These are phyloP conservation scores for Brienomyrus brachyistius DNA, from an alignment of 2,113 vertebrate genomes.

Conservation along the genomic window DNA sequence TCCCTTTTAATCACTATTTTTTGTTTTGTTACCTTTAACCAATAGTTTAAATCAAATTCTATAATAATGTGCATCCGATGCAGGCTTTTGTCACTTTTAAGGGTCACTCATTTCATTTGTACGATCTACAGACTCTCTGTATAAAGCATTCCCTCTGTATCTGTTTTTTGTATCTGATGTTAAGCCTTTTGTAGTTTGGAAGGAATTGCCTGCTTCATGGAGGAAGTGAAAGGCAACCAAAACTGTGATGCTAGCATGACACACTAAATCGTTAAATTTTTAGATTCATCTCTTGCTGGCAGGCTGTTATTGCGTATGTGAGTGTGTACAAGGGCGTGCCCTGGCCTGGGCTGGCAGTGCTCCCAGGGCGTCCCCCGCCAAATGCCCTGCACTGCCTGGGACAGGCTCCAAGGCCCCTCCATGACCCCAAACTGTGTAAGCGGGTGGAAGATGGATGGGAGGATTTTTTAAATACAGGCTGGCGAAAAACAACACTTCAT, in stretches of 20 bases:
- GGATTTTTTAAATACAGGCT: not conserved
- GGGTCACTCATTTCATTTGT: not conserved
- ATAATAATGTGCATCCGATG: not conserved
- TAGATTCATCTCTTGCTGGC: not conserved
- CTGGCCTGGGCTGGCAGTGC: not conserved
- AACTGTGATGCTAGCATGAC: not conserved
- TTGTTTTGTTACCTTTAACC: not conserved
- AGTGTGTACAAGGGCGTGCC: not conserved
- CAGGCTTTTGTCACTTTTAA: not conserved
- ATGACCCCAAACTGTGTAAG: not conserved
- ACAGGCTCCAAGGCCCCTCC: not conserved
- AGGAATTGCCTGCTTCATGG: not conserved
- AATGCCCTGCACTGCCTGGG: not conserved
- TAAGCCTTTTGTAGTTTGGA: not conserved
- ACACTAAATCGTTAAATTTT: not conserved
- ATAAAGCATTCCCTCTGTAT: too few relatives aligned
- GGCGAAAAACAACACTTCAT: not conserved
- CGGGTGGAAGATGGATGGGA: not conserved
- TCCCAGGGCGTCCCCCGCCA: not conserved
- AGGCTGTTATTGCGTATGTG: not conserved
- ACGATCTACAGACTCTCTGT: not conserved
- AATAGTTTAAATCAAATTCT: not conserved
- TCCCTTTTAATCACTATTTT: not conserved
- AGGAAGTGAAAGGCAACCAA: not conserved
- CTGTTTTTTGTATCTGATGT: not conserved